Conservation (phyloP, 1,140 invertebrate species). For the Penaeus vannamei region DNA sequence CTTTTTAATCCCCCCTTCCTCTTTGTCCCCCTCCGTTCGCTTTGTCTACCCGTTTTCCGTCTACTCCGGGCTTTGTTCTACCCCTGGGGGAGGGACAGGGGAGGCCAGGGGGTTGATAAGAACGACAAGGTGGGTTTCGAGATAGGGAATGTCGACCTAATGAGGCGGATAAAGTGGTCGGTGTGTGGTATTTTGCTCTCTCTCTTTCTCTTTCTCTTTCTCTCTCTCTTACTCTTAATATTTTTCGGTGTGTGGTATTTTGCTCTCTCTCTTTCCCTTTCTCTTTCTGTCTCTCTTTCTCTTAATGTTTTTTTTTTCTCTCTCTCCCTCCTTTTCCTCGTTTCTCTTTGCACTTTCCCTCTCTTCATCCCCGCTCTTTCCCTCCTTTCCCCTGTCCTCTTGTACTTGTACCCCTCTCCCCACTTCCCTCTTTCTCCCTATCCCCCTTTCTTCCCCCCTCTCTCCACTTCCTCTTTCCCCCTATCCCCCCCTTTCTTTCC, state of each 20-base stretch:
- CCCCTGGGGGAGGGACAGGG: too few species aligned
- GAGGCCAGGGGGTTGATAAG: too few species aligned
- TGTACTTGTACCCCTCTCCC: not conserved
- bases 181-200: not conserved
- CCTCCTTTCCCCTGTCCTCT: not conserved
- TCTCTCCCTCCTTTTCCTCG: not conserved
- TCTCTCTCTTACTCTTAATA: not conserved
- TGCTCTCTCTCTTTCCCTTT: not conserved
- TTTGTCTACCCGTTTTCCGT: not conserved
- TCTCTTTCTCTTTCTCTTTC: not conserved
- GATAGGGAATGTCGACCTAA: too few species aligned
- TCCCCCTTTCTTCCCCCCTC: not conserved
- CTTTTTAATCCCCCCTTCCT: not conserved
- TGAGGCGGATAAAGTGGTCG: too few species aligned
- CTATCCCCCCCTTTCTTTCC: not conserved
- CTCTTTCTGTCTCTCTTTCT: not conserved
- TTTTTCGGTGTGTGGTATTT: too few species aligned
- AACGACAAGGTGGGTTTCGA: too few species aligned
- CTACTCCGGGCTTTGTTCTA: too few species aligned
- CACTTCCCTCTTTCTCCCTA: not conserved
- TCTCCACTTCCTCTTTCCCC: not conserved
- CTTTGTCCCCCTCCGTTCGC: not conserved
- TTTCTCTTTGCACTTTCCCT: not conserved
- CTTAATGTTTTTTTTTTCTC: not conserved
- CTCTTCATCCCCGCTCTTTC: not conserved